phyloP scores from a whole-genome alignment of 2,797 vertebrate species.

The Heliangelus exortis region DNA sequence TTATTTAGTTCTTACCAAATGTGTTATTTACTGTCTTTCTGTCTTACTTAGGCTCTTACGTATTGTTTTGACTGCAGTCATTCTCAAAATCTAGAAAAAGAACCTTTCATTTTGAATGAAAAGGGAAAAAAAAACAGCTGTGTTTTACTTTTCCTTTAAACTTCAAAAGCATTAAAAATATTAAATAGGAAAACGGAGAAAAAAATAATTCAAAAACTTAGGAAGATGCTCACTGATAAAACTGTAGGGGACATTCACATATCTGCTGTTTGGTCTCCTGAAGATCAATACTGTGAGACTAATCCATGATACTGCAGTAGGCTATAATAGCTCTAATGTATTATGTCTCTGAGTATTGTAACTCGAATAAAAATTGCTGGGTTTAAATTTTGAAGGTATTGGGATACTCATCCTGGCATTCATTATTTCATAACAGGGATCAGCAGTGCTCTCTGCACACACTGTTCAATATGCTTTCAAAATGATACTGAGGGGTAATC shows the following conservation, averaged over 20 bases:
- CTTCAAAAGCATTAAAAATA: not conserved
- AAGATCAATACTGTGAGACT: constrained; percentile 47
- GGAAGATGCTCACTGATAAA: constrained; percentile 32
- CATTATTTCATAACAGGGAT: constrained; percentile 66
- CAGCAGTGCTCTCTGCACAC: constrained; percentile 16
- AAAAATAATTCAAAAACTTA: not conserved
- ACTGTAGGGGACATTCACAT: constrained; percentile 18
- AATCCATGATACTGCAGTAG: constrained; percentile 31
- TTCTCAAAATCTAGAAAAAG: not conserved
- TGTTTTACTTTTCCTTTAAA: not conserved
- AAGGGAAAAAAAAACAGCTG: not conserved
- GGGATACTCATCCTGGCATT: constrained; percentile 21
- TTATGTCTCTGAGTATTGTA: constrained; percentile 56
- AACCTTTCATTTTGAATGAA: not conserved
- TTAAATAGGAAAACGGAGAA: not conserved
- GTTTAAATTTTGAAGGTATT: constrained; percentile 44
- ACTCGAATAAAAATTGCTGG: constrained; percentile 51
- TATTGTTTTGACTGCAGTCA: not conserved
- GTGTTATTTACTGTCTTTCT: constrained; percentile 7
- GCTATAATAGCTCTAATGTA: constrained; percentile 20
- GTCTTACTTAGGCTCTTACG: not conserved
- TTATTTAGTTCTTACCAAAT: not conserved
- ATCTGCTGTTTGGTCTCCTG: not conserved
- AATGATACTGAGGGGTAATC: not conserved
- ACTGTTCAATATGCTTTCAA: constrained; percentile 10